Evolutionary conservation across 2,113 vertebrate genomes (phyloP), one percentile per base, ranked within the genome.

Genomic region (Setophaga coronata): DNA sequence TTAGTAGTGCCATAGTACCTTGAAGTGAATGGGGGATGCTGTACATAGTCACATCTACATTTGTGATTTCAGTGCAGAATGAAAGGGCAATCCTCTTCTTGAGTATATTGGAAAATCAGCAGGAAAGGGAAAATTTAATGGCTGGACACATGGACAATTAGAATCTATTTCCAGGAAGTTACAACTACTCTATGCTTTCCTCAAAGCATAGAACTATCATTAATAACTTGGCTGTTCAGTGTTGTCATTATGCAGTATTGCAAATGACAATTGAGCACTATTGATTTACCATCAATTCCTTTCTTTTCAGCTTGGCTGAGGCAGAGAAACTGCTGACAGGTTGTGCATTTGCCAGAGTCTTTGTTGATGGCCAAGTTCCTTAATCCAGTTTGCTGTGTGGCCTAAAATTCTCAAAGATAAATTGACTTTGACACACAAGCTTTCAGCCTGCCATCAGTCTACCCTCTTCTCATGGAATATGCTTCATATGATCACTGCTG

Each of bases 201-300:
- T 83, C n/a, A 69, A 82, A 90, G 21, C 31, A 67, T 48, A 38
- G 15, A 51, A n/a, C 26, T 50, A 4, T 31, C 34, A 81, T 65
- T 80, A 95, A 66, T 16, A 77, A 14, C 40, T 67, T 90, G 33
- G 45, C 47, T 64, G 19, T 79, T 89, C 80, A 71, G 21, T 74
- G 91, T 42, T 78, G 54, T 36, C 38, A 42, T 94, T 94, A 87
- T 36, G 6, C 83, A 80, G 21, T 43, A 93, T 38, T 91, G 74
- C 76, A 69, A 92, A 85, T 82, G 67, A 82, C 82, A 82, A 95
- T 87, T 70, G 80, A 90, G 20, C 58, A 61, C n/a, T 89, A 96
- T 91, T 87, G 97, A 97, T 97, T 96, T 95, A 36, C 80, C 64
- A 88, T 93, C 87, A 85, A 45, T 87, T 67, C 36, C 42, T 79